Evolutionary conservation across 2,888 invertebrate species (phyloP).

Genomic region (Volucella zonaria): DNA sequence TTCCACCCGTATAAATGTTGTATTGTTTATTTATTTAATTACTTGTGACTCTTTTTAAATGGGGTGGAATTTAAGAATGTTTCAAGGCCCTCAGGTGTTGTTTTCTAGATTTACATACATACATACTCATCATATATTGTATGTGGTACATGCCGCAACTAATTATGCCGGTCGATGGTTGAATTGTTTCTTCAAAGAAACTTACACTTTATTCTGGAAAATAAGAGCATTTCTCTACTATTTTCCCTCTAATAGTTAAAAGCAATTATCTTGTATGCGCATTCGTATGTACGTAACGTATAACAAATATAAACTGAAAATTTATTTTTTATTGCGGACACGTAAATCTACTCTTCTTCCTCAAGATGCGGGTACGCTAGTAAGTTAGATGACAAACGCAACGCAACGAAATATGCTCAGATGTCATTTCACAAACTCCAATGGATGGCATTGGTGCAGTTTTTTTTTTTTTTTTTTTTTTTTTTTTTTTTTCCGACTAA

Average conservation of each 20-base stretch:
- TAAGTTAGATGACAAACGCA: slow-evolving; percentile 43
- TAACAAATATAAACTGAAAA: slow-evolving; percentile 25
- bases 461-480: slow-evolving; percentile 36
- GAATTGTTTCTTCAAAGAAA: slow-evolving; percentile 50
- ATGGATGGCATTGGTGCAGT: slow-evolving; percentile 14
- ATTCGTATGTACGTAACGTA: slow-evolving; percentile 1
- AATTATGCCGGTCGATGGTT: slow-evolving; percentile 55
- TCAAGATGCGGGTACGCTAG: slow-evolving; percentile 55
- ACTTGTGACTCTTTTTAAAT: slow-evolving; percentile 66
- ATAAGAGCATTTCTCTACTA: slow-evolving; percentile 41
- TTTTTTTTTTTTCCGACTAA: slow-evolving; percentile 35
- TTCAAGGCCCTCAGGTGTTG: slow-evolving; percentile 63
- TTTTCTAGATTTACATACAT: slow-evolving; percentile 10
- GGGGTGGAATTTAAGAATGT: slow-evolving; percentile 53
- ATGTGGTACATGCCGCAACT: slow-evolving; percentile 41
- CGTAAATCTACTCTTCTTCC: slow-evolving; percentile 24
- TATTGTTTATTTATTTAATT: slow-evolving; percentile 72
- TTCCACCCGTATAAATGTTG: slow-evolving; percentile 63
- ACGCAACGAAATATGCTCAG: slow-evolving; percentile 45
- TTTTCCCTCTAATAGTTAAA: slow-evolving; percentile 41
- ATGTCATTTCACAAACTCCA: slow-evolving; percentile 54
- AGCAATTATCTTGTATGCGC: neutral
- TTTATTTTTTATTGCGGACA: slow-evolving; percentile 25
- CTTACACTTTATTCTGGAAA: slow-evolving; percentile 45
- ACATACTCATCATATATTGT: slow-evolving; percentile 26